A percentile compares a stretch with the other conserved stretches of the same genome.
Conservation (phyloP, 1,140 invertebrate genomes). For the Hypothenemus hampei region DNA sequence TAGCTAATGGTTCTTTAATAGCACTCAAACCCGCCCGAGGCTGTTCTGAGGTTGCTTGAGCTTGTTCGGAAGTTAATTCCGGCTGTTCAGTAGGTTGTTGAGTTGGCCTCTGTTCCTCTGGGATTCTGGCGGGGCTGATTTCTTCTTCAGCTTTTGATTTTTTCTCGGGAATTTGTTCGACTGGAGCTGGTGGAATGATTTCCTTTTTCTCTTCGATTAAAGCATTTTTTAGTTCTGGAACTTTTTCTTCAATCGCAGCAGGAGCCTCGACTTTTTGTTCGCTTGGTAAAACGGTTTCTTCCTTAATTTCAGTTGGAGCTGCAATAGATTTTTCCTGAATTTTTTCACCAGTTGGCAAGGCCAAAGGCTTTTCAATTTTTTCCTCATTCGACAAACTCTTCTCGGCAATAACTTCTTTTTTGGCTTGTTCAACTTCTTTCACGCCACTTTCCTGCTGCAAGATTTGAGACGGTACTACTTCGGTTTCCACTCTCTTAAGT, state of each 20-base stretch:
- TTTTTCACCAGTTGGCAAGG: slow-evolving; percentile 33
- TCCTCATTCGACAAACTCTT: slow-evolving; percentile 27
- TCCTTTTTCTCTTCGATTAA: slow-evolving; percentile 12
- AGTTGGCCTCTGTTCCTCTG: slow-evolving; percentile 15
- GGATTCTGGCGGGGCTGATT: slow-evolving; percentile 18
- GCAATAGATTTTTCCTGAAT: slow-evolving; percentile 21
- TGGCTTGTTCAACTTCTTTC: slow-evolving; percentile 21
- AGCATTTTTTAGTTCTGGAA: slow-evolving; percentile 32
- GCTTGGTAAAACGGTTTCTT: slow-evolving; percentile 30
- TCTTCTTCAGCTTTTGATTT: slow-evolving; percentile 38
- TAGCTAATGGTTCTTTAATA: background rate
- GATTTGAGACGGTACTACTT: slow-evolving; percentile 14
- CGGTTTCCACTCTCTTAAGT: slow-evolving; percentile 20
- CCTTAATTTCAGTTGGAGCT: slow-evolving; percentile 35
- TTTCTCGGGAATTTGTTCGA: slow-evolving; percentile 30
- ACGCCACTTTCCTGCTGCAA: background rate
- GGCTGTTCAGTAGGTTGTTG: slow-evolving; percentile 8
- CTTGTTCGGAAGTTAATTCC: background rate
- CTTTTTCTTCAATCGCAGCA: slow-evolving; percentile 33
- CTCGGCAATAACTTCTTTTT: slow-evolving; percentile 14
- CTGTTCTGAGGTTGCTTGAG: slow-evolving; percentile 4
- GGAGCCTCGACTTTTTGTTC: slow-evolving; percentile 37
- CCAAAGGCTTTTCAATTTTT: slow-evolving; percentile 38
- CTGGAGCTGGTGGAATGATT: too few relatives aligned
- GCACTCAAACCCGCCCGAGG: background rate